phyloP scores from a whole-genome alignment of 2,888 invertebrate species.

The Gisinianus flammeolus region DNA sequence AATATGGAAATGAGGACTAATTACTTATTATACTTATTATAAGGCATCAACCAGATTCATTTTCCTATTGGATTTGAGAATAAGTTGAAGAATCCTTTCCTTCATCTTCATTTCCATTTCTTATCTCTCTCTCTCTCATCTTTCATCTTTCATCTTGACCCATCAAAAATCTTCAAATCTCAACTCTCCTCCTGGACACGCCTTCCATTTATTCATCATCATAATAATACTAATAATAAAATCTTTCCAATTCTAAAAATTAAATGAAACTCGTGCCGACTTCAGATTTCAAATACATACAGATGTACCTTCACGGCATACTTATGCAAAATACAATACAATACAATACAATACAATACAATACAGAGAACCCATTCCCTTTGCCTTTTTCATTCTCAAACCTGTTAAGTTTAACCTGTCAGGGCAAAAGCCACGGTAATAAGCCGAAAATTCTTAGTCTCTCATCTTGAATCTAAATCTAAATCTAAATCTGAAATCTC shows the following conservation, averaged over 20 bases:
- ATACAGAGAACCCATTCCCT: too few relatives aligned
- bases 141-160: not conserved
- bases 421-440: not conserved
- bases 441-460: not conserved
- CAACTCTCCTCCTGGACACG: too few relatives aligned
- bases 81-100: not conserved
- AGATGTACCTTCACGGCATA: too few relatives aligned
- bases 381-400: too few relatives aligned
- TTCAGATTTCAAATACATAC: too few relatives aligned
- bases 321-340: too few relatives aligned
- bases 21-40: constrained; percentile 1
- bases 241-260: not conserved
- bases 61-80: not conserved
- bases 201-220: too few relatives aligned
- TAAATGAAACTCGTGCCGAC: not conserved
- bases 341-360: too few relatives aligned
- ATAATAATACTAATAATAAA: too few relatives aligned
- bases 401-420: not conserved
- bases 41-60: not conserved
- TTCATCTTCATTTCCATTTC: not conserved
- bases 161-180: not conserved
- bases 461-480: not conserved
- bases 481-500: not conserved
- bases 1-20: constrained; percentile 8
- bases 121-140: not conserved